Conservation (phyloP, 2,797 vertebrate genomes). For the Neosilurus mollespiculum region DNA sequence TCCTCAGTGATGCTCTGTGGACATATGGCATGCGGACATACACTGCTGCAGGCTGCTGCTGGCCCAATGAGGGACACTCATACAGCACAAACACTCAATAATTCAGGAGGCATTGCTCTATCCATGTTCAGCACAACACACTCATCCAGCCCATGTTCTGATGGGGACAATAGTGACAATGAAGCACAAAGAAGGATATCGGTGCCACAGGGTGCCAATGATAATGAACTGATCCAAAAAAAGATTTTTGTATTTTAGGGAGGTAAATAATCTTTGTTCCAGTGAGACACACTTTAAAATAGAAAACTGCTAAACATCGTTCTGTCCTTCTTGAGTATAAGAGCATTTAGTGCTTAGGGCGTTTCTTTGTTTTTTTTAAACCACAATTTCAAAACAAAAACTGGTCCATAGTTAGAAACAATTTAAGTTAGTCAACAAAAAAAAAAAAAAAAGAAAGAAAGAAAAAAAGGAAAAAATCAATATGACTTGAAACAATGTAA, state of each 20-base stretch:
- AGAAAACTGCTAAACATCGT: neutral
- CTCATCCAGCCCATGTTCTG: conserved; percentile 13
- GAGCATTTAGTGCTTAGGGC: conserved; percentile 11
- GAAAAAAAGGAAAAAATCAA: neutral
- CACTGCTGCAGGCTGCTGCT: conserved; percentile 45
- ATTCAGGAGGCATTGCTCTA: conserved; percentile 45
- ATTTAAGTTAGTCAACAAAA: neutral
- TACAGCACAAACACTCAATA: conserved; percentile 58
- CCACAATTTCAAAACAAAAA: neutral
- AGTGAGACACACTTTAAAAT: conserved; percentile 22
- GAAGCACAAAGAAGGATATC: conserved; percentile 15
- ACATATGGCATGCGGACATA: conserved; percentile 55
- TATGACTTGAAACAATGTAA: neutral
- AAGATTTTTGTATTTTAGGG: neutral
- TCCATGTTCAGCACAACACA: conserved; percentile 53
- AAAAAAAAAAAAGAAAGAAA: neutral
- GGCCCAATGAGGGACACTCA: conserved; percentile 49
- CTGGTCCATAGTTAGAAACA: too few species aligned
- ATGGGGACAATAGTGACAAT: conserved; percentile 19
- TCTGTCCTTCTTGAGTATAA: conserved; percentile 1
- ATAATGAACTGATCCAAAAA: conserved; percentile 29
- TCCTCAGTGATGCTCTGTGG: conserved; percentile 50
- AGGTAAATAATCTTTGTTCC: conserved; percentile 24
- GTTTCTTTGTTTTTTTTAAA: neutral
- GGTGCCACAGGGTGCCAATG: conserved; percentile 15